Conservation (phyloP, 2,113 vertebrate genomes). For the Saimiri boliviensis region DNA sequence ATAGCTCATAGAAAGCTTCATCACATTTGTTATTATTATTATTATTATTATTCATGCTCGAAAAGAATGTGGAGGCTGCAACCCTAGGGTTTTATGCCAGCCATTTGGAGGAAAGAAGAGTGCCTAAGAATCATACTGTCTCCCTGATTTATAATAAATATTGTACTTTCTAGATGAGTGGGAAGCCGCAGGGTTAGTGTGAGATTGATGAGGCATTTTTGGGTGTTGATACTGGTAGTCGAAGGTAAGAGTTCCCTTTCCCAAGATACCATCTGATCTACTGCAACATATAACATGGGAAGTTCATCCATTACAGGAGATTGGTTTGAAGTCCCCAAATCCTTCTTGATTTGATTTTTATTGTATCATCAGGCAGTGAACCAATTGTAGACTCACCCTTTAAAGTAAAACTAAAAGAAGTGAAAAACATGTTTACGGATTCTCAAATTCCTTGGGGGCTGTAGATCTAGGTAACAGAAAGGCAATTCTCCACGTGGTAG, state of each 20-base stretch:
- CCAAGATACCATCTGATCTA: neutral
- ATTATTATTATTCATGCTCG: neutral
- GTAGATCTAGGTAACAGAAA: slow-evolving; percentile 29
- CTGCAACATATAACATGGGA: neutral
- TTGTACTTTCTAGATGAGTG: neutral
- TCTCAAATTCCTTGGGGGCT: neutral
- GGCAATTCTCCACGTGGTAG: neutral
- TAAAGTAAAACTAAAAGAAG: slow-evolving; percentile 38
- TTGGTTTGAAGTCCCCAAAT: neutral
- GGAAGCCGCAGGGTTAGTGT: neutral
- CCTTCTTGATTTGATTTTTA: slow-evolving; percentile 26
- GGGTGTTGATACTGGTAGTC: neutral
- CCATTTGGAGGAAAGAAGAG: neutral
- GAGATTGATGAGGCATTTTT: neutral
- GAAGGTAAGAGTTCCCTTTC: neutral
- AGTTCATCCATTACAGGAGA: neutral
- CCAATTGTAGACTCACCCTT: neutral
- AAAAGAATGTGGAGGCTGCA: neutral
- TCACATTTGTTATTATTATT: neutral
- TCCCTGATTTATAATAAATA: neutral
- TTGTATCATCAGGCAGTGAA: neutral
- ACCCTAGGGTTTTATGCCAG: neutral
- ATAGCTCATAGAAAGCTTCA: neutral
- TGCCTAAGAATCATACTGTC: neutral
- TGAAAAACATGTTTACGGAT: slow-evolving; percentile 30